phyloP scores from a whole-genome alignment of 23 tunicate genomes.

The Oikopleura dioica region DNA sequence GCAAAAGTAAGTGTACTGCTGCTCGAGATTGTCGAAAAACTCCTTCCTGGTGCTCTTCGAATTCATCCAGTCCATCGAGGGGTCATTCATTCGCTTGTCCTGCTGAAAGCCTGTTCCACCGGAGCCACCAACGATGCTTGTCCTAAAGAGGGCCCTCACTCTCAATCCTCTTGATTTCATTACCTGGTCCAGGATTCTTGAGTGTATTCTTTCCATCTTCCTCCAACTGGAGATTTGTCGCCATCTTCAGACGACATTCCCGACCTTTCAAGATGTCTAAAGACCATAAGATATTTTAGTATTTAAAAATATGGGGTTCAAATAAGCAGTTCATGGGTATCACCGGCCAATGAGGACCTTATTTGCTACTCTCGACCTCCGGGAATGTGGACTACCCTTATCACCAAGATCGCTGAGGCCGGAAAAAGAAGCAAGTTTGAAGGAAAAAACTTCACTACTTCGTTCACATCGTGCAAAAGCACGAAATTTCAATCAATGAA shows the following conservation, averaged over 20 bases:
- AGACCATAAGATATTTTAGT: background rate
- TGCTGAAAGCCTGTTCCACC: background rate
- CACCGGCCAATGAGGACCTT: background rate
- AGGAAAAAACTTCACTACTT: too few relatives aligned
- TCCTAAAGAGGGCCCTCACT: background rate
- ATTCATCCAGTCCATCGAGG: background rate
- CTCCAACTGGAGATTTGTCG: background rate
- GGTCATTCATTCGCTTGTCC: background rate
- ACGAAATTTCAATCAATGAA: too few relatives aligned
- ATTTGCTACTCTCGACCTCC: background rate
- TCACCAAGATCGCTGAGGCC: conserved; percentile 1
- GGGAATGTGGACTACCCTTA: background rate
- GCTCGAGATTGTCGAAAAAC: conserved; percentile 1
- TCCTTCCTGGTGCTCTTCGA: background rate
- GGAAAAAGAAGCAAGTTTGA: too few relatives aligned
- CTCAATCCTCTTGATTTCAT: background rate
- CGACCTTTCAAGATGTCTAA: background rate
- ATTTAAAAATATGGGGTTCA: background rate
- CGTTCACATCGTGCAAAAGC: too few relatives aligned
- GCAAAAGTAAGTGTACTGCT: conserved; percentile 10
- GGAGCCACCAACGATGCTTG: background rate
- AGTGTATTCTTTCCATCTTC: background rate
- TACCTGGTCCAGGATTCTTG: background rate
- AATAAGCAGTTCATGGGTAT: background rate
- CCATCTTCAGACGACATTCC: background rate